Conservation (phyloP, 2,797 vertebrate species). For the Triplophysa yarkandensis region DNA sequence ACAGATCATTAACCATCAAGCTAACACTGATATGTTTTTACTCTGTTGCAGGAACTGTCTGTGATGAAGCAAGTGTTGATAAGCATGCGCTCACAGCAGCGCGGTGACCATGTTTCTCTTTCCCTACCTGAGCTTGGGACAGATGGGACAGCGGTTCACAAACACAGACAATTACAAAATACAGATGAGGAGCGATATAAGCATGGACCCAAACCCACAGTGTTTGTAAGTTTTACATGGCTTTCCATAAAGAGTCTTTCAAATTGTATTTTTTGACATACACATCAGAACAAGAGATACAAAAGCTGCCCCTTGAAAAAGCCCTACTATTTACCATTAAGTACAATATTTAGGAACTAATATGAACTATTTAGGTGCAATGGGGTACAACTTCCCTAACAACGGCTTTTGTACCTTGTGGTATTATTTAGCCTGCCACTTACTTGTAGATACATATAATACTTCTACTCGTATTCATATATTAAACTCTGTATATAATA, state of each 20-base stretch:
- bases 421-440: slow-evolving; percentile 2
- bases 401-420: background rate
- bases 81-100: slow-evolving; percentile 77
- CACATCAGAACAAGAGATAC: background rate
- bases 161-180: slow-evolving; percentile 61
- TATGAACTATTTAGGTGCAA: too few species aligned
- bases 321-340: too few species aligned
- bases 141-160: slow-evolving; percentile 56
- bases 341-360: background rate
- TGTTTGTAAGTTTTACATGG: slow-evolving; percentile 86
- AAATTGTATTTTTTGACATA: background rate
- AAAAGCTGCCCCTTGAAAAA: too few species aligned
- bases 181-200: slow-evolving; percentile 74
- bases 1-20: background rate
- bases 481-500: too few species aligned
- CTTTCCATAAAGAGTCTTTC: background rate
- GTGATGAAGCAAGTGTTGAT: slow-evolving; percentile 91
- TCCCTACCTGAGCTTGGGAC: slow-evolving; percentile 58
- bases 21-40: slow-evolving; percentile 2
- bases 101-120: slow-evolving; percentile 66
- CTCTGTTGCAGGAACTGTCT: slow-evolving; percentile 82
- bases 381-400: too few species aligned
- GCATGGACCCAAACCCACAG: slow-evolving; percentile 84
- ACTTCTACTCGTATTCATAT: too few species aligned
- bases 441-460: too few species aligned